Base-by-base conservation (phyloP, 2,797 vertebrate genomes). In the Xiphorhynchus erythropygius region DNA sequence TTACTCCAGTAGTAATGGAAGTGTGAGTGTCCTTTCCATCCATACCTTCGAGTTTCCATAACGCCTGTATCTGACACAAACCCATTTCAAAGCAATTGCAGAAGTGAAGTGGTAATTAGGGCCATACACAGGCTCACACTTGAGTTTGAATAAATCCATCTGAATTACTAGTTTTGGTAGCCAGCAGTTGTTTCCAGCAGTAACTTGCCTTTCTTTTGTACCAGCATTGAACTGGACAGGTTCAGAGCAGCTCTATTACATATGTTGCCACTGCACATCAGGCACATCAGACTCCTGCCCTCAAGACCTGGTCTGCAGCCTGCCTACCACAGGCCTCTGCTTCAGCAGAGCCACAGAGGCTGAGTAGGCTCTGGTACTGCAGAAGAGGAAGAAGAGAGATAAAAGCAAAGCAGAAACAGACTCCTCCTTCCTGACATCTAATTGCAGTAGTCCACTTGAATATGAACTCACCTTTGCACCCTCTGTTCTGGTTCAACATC, bases 251-350 rank as follows among this genome's bases (percentile, higher is more conserved):
- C 42, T 57, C 56, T 18, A 0, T 25, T 27, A 63, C 32, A 30
- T 1, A 2, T 8, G 27, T 14, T 65, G 28, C 10, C n/a, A 39
- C 49, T 35, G n/a, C 27, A 3, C 1, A 4, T 30, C 59, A 68
- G 52, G 42, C 55, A 42, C 10, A 7, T 21, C 42, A 56, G 21
- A 28, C 9, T 46, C 27, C 35, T 74, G 21, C 22, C 28, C 42
- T 63, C 44, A 25, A 28, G 69, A 22, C 56, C 39, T 41, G 17
- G 14, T 39, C 65, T 35, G 22, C 39, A 30, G 3, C 16, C 12
- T 27, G 12, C 25, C 55, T 9, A 11, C 18, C 70, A 69, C 35
- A 77, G 57, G 30, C 35, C 14, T n/a, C 7, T 27, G 63, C 30
- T 63, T 60, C 41, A 76, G 57, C 21, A 63, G 8, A 71, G 39